Conservation (phyloP, 2,888 invertebrate species). For the Aphrophora alni region DNA sequence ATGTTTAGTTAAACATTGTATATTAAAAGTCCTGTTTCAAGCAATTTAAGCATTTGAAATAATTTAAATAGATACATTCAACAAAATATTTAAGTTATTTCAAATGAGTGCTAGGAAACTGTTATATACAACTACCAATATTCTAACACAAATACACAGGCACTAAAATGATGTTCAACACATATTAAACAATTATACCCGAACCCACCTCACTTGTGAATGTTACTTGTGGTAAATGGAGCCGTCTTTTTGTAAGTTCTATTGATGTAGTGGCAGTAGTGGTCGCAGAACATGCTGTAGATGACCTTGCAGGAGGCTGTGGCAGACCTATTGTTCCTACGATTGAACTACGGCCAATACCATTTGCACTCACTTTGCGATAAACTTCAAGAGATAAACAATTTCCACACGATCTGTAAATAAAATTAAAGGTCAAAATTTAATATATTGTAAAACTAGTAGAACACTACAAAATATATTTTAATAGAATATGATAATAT, state of each 20-base stretch:
- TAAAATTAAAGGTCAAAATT: conserved; percentile 18
- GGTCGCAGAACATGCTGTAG: conserved; percentile 72
- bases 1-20: no score
- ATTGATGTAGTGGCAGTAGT: conserved; percentile 59
- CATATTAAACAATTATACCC: conserved; percentile 76
- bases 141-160: not conserved
- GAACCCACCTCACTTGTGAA: conserved; percentile 93
- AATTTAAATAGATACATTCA: no score
- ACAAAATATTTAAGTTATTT: no score
- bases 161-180: not conserved
- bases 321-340: conserved; percentile 45
- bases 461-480: no score
- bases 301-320: conserved; percentile 61
- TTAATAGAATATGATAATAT: no score
- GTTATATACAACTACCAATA: no score
- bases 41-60: no score
- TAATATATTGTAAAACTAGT: not conserved
- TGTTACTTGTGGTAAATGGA: conserved; percentile 81
- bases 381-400: conserved; percentile 75
- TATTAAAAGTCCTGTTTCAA: no score
- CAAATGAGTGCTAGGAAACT: no score
- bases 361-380: conserved; percentile 62
- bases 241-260: conserved; percentile 64
- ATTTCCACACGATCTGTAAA: conserved; percentile 71
- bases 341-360: conserved; percentile 52